Base-by-base conservation (phyloP, 2,113 vertebrate genomes). In the Alosa alosa region DNA sequence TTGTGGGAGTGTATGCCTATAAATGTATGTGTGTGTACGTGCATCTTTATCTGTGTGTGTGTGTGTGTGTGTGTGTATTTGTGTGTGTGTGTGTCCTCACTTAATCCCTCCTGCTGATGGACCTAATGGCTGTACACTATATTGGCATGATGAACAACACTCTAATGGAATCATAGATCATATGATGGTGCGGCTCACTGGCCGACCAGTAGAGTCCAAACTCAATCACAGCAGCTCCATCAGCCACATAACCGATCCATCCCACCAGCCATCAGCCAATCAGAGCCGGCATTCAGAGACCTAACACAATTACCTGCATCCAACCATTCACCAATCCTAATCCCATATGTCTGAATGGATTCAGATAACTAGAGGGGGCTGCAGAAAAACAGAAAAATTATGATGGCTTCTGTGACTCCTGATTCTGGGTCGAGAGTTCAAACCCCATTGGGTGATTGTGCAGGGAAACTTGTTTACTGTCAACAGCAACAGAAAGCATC, bases 161-260 rank as follows among this genome's bases (percentile, higher is more conserved):
- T 8, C 25, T 78, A 78, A 78, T 78, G 72, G 36, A 39, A 78
- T 78, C 72, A 78, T 39, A 78, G 72, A 78, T 78, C 72, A 78
- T 78, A 31, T 78, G 72, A 78, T 78, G 10, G 13, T 3, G 2
- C 64, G 3, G 72, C 25, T 15, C 31, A 36, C 15, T 78, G 31
- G 72, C 11, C 18, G 2, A 78, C 11, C 72, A 31, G 39, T 78
- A 36, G 31, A 10, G 15, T 9, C 72, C 55, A 60, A 60, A 60
- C 55, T 60, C 55, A 60, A 60, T 60, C 55, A 60, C 18, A 22
- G 55, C 18, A 6, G 20, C 55, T 60, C 55, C 55, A 15, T 15
- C 50, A 20, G 55, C 55, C 20, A 18, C 55, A 60, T 22, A 60
- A 22, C 55, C 20, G 20, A 60, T 20, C 55, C 55, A 60, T 60